Base-by-base conservation (phyloP, 92 coral and sea anemone genomes). In the Porites rus region DNA sequence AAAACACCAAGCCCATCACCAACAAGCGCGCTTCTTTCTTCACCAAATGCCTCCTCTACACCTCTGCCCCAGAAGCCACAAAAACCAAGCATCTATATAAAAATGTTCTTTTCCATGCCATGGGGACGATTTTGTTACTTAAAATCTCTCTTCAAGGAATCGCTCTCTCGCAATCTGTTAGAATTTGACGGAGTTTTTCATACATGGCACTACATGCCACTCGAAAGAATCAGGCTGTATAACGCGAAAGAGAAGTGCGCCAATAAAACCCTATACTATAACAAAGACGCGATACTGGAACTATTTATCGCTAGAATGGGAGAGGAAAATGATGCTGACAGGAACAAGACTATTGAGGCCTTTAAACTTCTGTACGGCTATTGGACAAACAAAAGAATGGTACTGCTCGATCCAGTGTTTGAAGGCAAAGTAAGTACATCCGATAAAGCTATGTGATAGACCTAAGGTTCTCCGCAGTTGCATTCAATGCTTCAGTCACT, bases 91-190 rank as follows among this genome's bases (percentile, higher is more conserved):
- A 1, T 9, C 31, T 63, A 50, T 38, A 8, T 75, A 12, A 13
- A 17, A 17, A 38, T 66, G 22, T 43, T 54, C 31, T 65, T 85
- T 25, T 50, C 19, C 22, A 85, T 76, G 82, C 28, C 14, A 10
- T 85, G 88, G 88, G 67, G 67, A 75, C 18, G 69, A 28, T 76
- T 76, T 9, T 85, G 81, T 66, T 86, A 76, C 75, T 84, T 90
- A 66, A 73, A 76, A 16, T 43, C 81, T 11, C 86, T 93, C 16
- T 93, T 93, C 86, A 85, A 68, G 64, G 90, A 90, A 13, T 72
- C 85, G 24, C 89, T 93, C 16, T 91, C 96, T 1, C 83, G 83
- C 21, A 46, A 84, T 7, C 87, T 93, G 65, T 72, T 90, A 11
- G 83, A 81, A 50, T 54, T 58, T 46, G 59, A 84, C 19, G 88